Conservation (phyloP, 1,140 invertebrate genomes). For the Galendromus occidentalis region DNA sequence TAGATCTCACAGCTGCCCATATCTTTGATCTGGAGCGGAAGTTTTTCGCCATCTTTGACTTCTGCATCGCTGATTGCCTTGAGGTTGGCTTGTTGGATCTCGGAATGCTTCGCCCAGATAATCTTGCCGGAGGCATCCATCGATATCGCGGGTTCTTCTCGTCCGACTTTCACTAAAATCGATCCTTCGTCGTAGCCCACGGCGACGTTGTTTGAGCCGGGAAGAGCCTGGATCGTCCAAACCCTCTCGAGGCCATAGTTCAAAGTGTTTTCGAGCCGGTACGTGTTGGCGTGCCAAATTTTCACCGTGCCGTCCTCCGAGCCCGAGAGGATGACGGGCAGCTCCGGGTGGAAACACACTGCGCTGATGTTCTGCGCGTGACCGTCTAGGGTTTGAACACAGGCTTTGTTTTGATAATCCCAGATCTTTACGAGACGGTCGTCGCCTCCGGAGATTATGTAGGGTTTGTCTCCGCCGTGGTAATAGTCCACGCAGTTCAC, state of each 20-base stretch:
- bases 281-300: conserved; percentile 96
- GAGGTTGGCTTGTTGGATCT: conserved; percentile 92
- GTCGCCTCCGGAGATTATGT: conserved; percentile 95
- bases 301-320: conserved; percentile 90
- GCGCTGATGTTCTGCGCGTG: conserved; percentile 89
- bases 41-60: conserved; percentile 71
- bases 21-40: conserved; percentile 84
- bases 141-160: conserved; percentile 94
- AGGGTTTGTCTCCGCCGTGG: conserved; percentile 98
- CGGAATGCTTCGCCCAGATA: conserved; percentile 92
- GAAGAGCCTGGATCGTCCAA: conserved; percentile 88
- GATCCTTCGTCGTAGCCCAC: conserved; percentile 97
- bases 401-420: conserved; percentile 98
- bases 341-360: conserved; percentile 78
- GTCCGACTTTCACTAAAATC: conserved; percentile 86
- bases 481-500: conserved; percentile 99
- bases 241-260: conserved; percentile 96
- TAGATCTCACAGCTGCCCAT: conserved; percentile 99
- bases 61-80: conserved; percentile 41
- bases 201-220: conserved; percentile 88
- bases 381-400: conserved; percentile 91
- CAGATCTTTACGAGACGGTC: conserved; percentile 94
- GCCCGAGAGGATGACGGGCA: conserved; percentile 89
- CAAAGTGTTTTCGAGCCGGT: conserved; percentile 79
- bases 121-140: conserved; percentile 98